phyloP scores from a whole-genome alignment of 2,888 invertebrate species.

The Alloscopus bannaensis region DNA sequence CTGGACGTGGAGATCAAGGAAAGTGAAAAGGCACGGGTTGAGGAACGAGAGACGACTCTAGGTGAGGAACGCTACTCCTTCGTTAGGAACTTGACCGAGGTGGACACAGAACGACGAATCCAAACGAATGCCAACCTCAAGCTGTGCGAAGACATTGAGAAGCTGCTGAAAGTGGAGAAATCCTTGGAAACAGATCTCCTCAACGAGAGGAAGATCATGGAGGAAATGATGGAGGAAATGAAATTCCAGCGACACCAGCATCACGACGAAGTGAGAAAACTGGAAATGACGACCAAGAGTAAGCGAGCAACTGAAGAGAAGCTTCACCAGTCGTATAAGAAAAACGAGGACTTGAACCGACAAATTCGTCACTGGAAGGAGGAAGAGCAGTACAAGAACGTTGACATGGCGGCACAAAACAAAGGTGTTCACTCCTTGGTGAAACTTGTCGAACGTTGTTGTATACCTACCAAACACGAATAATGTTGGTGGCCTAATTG shows the following conservation, averaged over 20 bases:
- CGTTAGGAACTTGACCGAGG: conserved; percentile 56
- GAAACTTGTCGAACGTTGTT: conserved; percentile 5
- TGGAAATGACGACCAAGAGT: conserved; percentile 49
- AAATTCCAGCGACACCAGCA: conserved; percentile 59
- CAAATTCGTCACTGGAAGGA: conserved; percentile 69
- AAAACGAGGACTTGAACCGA: conserved; percentile 55
- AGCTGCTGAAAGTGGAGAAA: conserved; percentile 59
- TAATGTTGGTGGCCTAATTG: conserved; percentile 3
- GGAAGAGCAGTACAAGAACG: conserved; percentile 64
- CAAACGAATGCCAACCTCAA: conserved; percentile 66
- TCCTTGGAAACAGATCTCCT: conserved; percentile 64
- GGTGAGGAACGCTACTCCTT: conserved; percentile 57
- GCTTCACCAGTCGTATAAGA: conserved; percentile 24
- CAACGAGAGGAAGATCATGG: conserved; percentile 57
- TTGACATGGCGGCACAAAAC: conserved; percentile 22
- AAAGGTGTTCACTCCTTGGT: conserved; percentile 22
- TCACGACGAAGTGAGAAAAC: conserved; percentile 46
- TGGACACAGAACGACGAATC: conserved; percentile 65
- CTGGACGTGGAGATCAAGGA: conserved; percentile 65
- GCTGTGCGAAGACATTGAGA: conserved; percentile 63
- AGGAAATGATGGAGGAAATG: conserved; percentile 64
- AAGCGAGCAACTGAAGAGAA: conserved; percentile 32
- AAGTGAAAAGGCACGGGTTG: conserved; percentile 51
- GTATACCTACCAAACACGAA: no score
- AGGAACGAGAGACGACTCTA: conserved; percentile 43